Conservation (phyloP, 2,888 invertebrate species). For the Tillus elongatus region DNA sequence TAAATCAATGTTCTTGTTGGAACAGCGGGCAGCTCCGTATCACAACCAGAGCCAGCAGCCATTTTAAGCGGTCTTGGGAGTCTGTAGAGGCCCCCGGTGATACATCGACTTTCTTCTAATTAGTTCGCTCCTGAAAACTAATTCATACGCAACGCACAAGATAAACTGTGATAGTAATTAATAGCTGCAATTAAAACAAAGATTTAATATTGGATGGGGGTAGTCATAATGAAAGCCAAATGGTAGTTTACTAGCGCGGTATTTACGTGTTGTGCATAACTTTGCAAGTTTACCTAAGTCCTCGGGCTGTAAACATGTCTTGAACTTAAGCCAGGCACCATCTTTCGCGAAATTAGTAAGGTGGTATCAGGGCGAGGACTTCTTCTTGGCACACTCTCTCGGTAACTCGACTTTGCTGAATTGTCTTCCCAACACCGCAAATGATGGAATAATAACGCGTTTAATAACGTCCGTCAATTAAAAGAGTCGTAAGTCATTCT, state of each 20-base stretch:
- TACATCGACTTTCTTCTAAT: conserved; percentile 35
- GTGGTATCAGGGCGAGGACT: conserved; percentile 20
- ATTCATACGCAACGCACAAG: conserved; percentile 32
- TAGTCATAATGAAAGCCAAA: conserved; percentile 39
- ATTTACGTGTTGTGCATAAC: conserved; percentile 45
- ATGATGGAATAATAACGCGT: too few relatives aligned
- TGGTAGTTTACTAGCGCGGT: conserved; percentile 37
- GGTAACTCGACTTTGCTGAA: too few relatives aligned
- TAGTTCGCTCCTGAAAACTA: conserved; percentile 37
- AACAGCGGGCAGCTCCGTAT: conserved; percentile 7
- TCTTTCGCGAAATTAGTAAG: conserved; percentile 35
- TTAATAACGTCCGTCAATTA: too few relatives aligned
- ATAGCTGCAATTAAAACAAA: conserved; percentile 40
- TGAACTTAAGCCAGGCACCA: conserved; percentile 38
- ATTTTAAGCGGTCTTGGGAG: conserved; percentile 5
- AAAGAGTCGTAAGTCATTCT: too few relatives aligned
- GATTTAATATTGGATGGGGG: conserved; percentile 39
- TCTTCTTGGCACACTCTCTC: too few relatives aligned
- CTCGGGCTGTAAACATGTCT: conserved; percentile 41
- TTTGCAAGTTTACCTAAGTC: conserved; percentile 43
- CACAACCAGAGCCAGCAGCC: neutral
- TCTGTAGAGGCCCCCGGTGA: conserved; percentile 24
- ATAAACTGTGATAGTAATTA: conserved; percentile 39
- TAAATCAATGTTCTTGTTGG: conserved; percentile 1
- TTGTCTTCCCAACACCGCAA: too few relatives aligned